Percentiles rank a stretch among this genome's conserved stretches.
Conservation (phyloP, 2,113 vertebrate genomes). For the Pseudois nayaur region DNA sequence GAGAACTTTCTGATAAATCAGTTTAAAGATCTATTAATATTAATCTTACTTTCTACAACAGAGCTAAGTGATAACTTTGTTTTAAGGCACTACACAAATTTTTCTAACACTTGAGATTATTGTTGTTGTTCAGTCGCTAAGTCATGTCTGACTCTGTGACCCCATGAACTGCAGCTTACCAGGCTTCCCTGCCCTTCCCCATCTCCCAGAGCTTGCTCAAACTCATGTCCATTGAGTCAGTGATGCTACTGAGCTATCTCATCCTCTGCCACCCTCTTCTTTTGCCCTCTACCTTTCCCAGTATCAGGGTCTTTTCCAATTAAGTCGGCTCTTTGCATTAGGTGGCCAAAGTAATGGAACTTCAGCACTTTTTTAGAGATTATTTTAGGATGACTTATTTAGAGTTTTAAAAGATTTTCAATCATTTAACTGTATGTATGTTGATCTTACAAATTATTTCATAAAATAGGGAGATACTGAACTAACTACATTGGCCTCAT, state of each 20-base stretch:
- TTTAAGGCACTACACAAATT: background rate
- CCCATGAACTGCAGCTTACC: background rate
- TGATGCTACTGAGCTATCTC: background rate
- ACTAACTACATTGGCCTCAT: background rate
- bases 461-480: background rate
- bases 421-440: background rate
- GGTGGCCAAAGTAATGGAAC: background rate
- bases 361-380: background rate
- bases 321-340: background rate
- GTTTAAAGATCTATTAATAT: background rate
- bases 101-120: conserved; percentile 18
- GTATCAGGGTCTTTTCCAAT: background rate
- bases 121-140: background rate
- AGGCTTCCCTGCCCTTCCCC: background rate
- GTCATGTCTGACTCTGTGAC: background rate
- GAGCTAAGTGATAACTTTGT: background rate
- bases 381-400: background rate
- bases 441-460: background rate
- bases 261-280: background rate
- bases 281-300: background rate
- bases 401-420: background rate
- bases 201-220: background rate
- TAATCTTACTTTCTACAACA: background rate
- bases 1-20: background rate
- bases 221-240: background rate